These are phyloP conservation scores for Lethenteron camtschaticum DNA, from an alignment of 2,113 vertebrate genomes.

Conservation along the genomic window DNA sequence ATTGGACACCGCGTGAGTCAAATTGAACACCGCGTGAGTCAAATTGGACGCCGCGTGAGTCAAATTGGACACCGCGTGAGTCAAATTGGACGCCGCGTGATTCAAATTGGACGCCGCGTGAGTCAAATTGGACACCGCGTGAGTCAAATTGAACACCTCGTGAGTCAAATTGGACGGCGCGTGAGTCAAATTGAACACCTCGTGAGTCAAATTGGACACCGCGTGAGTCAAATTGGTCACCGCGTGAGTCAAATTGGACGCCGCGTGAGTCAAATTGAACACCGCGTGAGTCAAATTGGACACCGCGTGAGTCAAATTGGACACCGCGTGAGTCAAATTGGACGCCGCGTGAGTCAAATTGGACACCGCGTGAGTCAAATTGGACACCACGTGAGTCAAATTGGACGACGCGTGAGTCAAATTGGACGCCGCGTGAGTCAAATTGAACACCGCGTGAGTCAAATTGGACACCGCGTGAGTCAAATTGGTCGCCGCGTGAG, in stretches of 20 bases:
- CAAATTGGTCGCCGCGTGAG: background rate
- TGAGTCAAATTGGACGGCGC: too few relatives aligned
- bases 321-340: background rate
- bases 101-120: too few relatives aligned
- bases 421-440: background rate
- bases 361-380: background rate
- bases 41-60: too few relatives aligned
- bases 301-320: background rate
- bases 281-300: background rate
- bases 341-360: background rate
- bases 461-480: background rate
- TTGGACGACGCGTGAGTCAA: background rate
- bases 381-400: background rate
- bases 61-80: too few relatives aligned
- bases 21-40: too few relatives aligned
- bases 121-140: too few relatives aligned
- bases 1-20: too few relatives aligned
- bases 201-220: too few relatives aligned
- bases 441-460: background rate
- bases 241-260: background rate
- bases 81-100: too few relatives aligned
- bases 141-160: too few relatives aligned
- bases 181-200: too few relatives aligned
- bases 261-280: background rate
- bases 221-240: background rate